Evolutionary conservation across 1,140 invertebrate genomes (phyloP).

Genomic region (Drosophila aff.): DNA sequence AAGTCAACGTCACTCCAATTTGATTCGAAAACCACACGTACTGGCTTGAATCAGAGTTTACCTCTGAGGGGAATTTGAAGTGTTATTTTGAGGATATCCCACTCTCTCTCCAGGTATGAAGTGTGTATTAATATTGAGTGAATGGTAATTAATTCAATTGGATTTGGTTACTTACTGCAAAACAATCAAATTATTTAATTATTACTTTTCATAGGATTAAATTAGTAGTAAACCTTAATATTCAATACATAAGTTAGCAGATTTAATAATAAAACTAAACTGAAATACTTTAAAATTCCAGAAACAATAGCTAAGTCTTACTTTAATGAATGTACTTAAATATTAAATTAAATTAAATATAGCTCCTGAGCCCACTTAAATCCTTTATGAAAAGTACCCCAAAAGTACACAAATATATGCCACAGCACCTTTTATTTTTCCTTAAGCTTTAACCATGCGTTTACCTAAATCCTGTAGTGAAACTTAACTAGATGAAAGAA

Average conservation of each 20-base stretch:
- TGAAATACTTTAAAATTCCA: neutral
- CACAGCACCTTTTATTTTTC: no score
- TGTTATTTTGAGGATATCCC: neutral
- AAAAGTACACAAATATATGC: no score
- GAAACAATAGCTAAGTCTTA: no score
- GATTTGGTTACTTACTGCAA: neutral
- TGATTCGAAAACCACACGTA: constrained; percentile 4
- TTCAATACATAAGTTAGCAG: neutral
- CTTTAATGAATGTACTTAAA: no score
- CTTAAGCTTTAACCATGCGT: no score
- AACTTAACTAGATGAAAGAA: no score
- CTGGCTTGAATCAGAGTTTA: neutral
- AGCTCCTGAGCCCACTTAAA: no score
- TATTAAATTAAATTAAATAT: no score
- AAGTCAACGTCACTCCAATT: constrained; percentile 42
- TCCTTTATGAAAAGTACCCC: no score
- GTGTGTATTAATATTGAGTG: neutral
- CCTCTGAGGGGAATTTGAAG: neutral
- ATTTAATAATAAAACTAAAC: neutral
- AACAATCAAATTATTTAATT: neutral
- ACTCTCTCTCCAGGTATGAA: no score
- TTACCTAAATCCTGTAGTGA: no score
- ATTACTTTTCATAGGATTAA: neutral
- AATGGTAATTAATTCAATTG: neutral
- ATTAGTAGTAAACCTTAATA: neutral